Base-by-base conservation (phyloP, 2,888 invertebrate genomes). In the Euplexia lucipara region DNA sequence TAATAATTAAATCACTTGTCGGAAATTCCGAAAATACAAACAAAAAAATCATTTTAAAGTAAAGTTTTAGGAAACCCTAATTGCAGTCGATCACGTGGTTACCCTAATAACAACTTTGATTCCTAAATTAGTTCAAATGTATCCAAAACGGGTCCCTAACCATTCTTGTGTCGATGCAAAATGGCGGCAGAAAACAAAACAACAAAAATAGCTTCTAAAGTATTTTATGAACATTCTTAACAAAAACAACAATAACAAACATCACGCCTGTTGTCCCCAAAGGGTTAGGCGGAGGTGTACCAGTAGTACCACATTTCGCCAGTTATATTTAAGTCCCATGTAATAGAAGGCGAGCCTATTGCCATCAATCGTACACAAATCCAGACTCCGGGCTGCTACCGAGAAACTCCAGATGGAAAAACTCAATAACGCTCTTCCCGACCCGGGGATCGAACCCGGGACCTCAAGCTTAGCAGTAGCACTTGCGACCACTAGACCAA, bases 71-170 rank as follows among this genome's bases (percentile, higher is more conserved):
- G 58, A 59, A 53, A 48, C 61, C 63, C 63, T 51, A 56, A 65
- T 72, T 35, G 39, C 44, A 18, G 12, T 4, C n/a, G 9, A 54
- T 6, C 41, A 32, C 42, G 9, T 71, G 75, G 74, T 58, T 47
- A 58, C 71, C 70, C 72, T 78, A 79, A 63, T 52, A 65, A 59
- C 67, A 77, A 70, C 70, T 75, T 75, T 68, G 67, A 78, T 75
- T 74, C 63, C 75, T 78, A 79, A 78, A 75, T 83, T 73, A 62
- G 62, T 69, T 74, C 72, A 76, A 83, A 82, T 77, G 73, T 64
- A 73, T 70, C 74, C 80, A 75, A 79, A 82, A 69, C 75, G 52
- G 52, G 71, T 68, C 63, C 57, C 59, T 63, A 67, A 41, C 69
- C 18, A 70, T 59, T 49, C 54, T 60, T 70, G 71, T 71, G 70